Evolutionary conservation across 2,888 invertebrate genomes (phyloP), one percentile per base, ranked within the genome.

Genomic region (Tyria jacobaeae): DNA sequence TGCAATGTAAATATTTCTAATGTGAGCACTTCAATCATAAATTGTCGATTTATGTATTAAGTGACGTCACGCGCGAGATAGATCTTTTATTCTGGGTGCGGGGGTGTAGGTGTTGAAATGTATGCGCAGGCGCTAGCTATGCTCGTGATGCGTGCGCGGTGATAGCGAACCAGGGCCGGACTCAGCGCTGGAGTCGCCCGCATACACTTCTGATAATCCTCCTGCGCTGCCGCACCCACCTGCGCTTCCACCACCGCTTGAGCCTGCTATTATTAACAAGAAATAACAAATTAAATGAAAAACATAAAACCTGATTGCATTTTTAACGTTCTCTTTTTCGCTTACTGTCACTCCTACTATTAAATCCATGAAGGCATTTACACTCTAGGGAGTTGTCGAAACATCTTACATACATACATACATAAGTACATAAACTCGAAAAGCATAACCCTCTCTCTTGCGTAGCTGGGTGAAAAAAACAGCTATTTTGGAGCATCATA

Each of bases 121-220:
- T 7, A 50, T 47, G 50, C 21, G 55, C 59, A 62, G 79, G 70
- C 88, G 94, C 88, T 94, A 94, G 92, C 94, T 94, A 81, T 92
- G 93, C 31, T 94, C 93, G 73, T 90, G 91, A 67, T 92, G 92
- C 0, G 92, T 90, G 6, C 92, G 88, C 12, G 93, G 92, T 0
- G 93, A 93, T 59, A 93, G 83, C 15, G 93, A 93, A 12, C 93
- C 93, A 7, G 94, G 93, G 9, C 93, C 93, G 3, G 92, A 92
- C 76, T 94, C 94, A 0, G 81, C 92, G 78, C 93, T 93, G 12
- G 94, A 94, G 80, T 94, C 94, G 0, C 94, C 94, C 12, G 94
- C 93, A 82, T 94, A 94, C 44, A 94, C 91, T 57, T 94, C 94
- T 0, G 94, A 94, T 65, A 93, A 87, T 0, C 91, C 93, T 2